Percentiles rank a stretch among this genome's conserved stretches.
These are phyloP conservation scores for Strigops habroptila DNA, from an alignment of 2,113 vertebrate species.

Conservation along the genomic window DNA sequence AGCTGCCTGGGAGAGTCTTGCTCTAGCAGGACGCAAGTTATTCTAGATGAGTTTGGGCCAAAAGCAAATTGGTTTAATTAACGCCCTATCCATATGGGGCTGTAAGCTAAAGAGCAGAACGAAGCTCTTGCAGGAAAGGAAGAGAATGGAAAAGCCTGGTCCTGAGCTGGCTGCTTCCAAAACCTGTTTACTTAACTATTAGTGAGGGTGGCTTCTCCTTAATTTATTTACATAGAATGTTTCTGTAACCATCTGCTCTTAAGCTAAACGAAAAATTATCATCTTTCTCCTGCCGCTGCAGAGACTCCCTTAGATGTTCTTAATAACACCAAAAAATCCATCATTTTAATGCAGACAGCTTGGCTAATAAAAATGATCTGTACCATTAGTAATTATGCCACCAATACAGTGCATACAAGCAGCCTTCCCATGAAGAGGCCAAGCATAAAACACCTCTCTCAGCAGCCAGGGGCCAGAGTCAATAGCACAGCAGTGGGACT, in stretches of 20 bases:
- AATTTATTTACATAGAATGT: constrained; percentile 70
- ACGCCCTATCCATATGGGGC: not conserved
- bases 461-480: not conserved
- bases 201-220: constrained; percentile 40
- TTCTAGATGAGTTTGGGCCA: constrained; percentile 38
- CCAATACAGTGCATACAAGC: constrained; percentile 69
- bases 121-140: not conserved
- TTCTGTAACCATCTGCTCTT: constrained; percentile 75
- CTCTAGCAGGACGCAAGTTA: not conserved
- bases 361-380: constrained; percentile 79
- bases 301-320: constrained; percentile 69
- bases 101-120: not conserved
- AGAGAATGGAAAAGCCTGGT: constrained; percentile 1
- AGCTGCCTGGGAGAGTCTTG: not conserved
- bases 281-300: constrained; percentile 54
- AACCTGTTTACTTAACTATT: constrained; percentile 48
- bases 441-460: constrained; percentile 2
- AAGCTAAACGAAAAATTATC: constrained; percentile 75
- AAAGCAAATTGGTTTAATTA: constrained; percentile 56
- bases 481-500: not conserved
- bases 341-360: constrained; percentile 77
- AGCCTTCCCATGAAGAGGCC: constrained; percentile 1
- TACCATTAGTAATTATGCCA: constrained; percentile 71
- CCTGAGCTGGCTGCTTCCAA: not conserved
- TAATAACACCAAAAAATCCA: constrained; percentile 69